A percentile compares a stretch with the other conserved stretches of the same genome.
These are phyloP conservation scores for Gymnosoma rotundatum DNA, from an alignment of 2,888 invertebrate genomes.

Conservation along the genomic window DNA sequence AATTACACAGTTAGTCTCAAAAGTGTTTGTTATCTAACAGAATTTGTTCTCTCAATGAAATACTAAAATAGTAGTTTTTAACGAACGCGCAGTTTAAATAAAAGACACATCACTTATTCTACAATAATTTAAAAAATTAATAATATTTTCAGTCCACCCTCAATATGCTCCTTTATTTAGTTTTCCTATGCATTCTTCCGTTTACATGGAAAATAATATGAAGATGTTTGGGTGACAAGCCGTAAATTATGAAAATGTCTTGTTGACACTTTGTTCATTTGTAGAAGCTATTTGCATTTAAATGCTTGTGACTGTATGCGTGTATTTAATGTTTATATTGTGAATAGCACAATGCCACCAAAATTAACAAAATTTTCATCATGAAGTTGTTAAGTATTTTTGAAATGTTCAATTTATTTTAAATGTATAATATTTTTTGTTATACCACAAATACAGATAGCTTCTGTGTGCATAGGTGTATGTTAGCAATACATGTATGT, in stretches of 20 bases:
- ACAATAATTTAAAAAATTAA: too few species aligned
- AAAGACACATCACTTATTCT: too few species aligned
- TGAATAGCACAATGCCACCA: slow-evolving; percentile 38
- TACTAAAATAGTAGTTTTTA: background rate
- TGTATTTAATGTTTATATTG: slow-evolving; percentile 11
- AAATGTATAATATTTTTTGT: background rate
- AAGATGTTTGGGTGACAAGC: slow-evolving; percentile 46
- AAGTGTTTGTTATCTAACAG: background rate
- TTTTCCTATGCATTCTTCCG: background rate
- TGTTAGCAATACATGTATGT: too few species aligned
- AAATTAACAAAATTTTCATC: slow-evolving; percentile 29
- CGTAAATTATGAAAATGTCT: slow-evolving; percentile 58
- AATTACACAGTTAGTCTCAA: background rate
- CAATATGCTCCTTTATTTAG: background rate
- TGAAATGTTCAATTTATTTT: slow-evolving; percentile 19
- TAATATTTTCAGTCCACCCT: background rate
- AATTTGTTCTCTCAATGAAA: background rate
- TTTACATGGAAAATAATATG: slow-evolving; percentile 2
- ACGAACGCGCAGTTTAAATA: too few species aligned
- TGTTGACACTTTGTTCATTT: slow-evolving; percentile 48
- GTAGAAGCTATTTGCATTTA: slow-evolving; percentile 22
- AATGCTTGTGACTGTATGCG: background rate
- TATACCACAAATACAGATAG: background rate
- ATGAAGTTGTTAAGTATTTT: slow-evolving; percentile 17
- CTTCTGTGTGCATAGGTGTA: background rate